Base-by-base conservation (phyloP, 2,888 invertebrate species). In the Nemurella pictetii region DNA sequence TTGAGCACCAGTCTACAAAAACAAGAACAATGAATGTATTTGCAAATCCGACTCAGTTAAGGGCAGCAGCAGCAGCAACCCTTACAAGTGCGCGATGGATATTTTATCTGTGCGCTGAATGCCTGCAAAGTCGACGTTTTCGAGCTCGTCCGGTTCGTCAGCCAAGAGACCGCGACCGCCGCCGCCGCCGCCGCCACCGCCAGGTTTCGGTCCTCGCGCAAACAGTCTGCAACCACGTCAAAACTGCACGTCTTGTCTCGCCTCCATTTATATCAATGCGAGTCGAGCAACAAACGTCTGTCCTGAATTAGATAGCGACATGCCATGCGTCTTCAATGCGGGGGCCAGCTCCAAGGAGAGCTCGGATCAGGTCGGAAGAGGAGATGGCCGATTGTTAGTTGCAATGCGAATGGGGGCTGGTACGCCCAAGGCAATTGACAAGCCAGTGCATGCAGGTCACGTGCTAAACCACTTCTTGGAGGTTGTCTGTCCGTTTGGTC, bases 61-160 rank as follows among this genome's bases (percentile, higher is more conserved):
- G 3, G 32, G 32, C 32, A 3, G 32, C 32, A 3, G 9, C n/a
- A n/a, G n/a, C n/a, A 32, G 32, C 32, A 32, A 32, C 32, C 4
- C 20, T 20, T n/a, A 55, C 55, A 55, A 20, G 20, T 55, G 55
- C 2, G 55, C 55, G 55, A 55, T 55, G 55, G 9, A 12, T 1
- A 1, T 55, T 29, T 78, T 29, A 15, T 82, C 82, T n/a, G 26
- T 82, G 3, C 72, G 55, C 72, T 72, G 82, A 7, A 30, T 72
- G 20, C 82, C 82, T 27, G 82, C 28, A 27, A 82, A 82, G 72
- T 82, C 82, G 5, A 82, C 29, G 36, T 81, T 29, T 2, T 55
- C 55, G 12, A 36, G 25, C 20, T 82, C 82, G 82, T 28, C 55
- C 5, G 27, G 26, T 12, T 82, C 82, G 15, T 82, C 82, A 4